phyloP scores from a whole-genome alignment of 2,113 vertebrate species.

The Dissostichus mawsoni region DNA sequence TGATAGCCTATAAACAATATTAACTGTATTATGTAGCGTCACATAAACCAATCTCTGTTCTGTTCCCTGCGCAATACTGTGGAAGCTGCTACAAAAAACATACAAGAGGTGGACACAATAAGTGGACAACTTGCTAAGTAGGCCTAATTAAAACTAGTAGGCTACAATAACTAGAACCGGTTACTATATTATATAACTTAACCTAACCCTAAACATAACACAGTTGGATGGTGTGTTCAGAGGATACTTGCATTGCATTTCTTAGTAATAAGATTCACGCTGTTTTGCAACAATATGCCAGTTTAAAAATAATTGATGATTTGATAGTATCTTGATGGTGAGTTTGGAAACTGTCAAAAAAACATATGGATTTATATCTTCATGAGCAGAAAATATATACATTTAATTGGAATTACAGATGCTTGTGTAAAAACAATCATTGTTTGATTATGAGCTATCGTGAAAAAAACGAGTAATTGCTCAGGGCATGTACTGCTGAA shows the following conservation, averaged over 20 bases:
- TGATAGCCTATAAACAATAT: not conserved
- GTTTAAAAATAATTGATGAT: not conserved
- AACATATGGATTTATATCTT: not conserved
- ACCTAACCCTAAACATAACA: not conserved
- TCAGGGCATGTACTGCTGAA: conserved; percentile 27
- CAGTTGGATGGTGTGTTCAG: not conserved
- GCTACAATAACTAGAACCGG: no score
- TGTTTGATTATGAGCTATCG: no score
- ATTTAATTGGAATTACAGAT: not conserved
- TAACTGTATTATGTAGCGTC: not conserved
- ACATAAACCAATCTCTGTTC: not conserved
- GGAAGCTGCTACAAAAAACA: no score
- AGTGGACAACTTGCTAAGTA: not conserved
- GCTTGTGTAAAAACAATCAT: not conserved
- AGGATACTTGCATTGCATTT: not conserved
- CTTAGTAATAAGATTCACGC: not conserved
- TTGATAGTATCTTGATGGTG: not conserved
- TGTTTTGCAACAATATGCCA: not conserved
- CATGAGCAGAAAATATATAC: not conserved
- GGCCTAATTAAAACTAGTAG: not conserved
- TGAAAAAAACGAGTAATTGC: not conserved
- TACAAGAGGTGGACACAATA: not conserved
- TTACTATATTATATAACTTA: no score
- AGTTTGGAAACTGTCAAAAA: not conserved
- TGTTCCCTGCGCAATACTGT: no score